Evolutionary conservation across 1,140 invertebrate species (phyloP).

Genomic region (Lutraria rhynchaena): DNA sequence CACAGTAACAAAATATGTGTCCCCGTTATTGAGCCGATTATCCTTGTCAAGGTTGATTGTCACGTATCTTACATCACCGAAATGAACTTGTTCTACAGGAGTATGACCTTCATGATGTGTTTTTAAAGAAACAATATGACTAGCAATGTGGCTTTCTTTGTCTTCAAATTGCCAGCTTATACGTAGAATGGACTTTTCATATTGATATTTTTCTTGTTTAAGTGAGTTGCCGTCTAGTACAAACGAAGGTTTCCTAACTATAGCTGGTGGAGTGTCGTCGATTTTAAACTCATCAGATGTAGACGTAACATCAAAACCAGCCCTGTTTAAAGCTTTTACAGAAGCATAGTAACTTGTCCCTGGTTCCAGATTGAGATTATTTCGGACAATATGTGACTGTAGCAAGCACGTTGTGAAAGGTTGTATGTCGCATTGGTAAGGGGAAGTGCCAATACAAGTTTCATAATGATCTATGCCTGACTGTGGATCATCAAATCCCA

Average conservation of each 20-base stretch:
- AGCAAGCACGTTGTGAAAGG: slow-evolving; percentile 28
- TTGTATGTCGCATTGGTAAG: slow-evolving; percentile 57
- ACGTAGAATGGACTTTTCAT: slow-evolving; percentile 62
- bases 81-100: slow-evolving; percentile 29
- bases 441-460: slow-evolving; percentile 59
- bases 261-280: slow-evolving; percentile 57
- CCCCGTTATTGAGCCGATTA: slow-evolving; percentile 61
- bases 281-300: slow-evolving; percentile 64
- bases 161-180: slow-evolving; percentile 68
- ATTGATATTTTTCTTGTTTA: slow-evolving; percentile 10
- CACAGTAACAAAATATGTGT: slow-evolving; percentile 61
- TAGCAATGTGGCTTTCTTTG: slow-evolving; percentile 65
- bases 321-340: slow-evolving; percentile 63
- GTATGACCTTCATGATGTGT: slow-evolving; percentile 61
- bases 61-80: slow-evolving; percentile 36
- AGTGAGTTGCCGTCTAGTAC: neutral
- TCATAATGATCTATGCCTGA: slow-evolving; percentile 65
- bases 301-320: slow-evolving; percentile 40
- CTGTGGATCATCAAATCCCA: slow-evolving; percentile 69
- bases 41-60: slow-evolving; percentile 30
- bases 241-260: slow-evolving; percentile 37
- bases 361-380: slow-evolving; percentile 46
- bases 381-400: slow-evolving; percentile 27
- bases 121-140: slow-evolving; percentile 49
- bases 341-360: slow-evolving; percentile 54